These are phyloP conservation scores for Epistrophe grossulariae DNA, from an alignment of 2,888 invertebrate species.

Conservation along the genomic window DNA sequence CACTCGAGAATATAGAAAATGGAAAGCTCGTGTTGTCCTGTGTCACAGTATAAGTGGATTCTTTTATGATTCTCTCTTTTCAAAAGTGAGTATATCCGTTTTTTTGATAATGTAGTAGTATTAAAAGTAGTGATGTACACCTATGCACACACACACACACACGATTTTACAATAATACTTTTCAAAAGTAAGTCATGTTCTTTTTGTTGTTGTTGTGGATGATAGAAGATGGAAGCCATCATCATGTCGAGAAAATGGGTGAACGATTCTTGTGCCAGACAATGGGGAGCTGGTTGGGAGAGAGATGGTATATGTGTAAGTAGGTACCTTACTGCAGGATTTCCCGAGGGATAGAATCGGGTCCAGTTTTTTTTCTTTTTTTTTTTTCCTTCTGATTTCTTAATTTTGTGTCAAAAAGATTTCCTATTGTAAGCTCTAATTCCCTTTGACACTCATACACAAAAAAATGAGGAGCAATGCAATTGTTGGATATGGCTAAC, in stretches of 20 bases:
- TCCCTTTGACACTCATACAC: slow-evolving; percentile 3
- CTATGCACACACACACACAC: background rate
- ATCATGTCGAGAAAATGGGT: slow-evolving; percentile 39
- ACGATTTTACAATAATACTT: background rate
- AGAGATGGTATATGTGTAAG: background rate
- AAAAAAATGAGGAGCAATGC: background rate
- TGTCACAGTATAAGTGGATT: slow-evolving; percentile 59
- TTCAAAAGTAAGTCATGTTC: slow-evolving; percentile 62
- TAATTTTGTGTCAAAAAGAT: slow-evolving; percentile 51
- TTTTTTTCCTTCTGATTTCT: background rate
- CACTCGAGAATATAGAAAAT: slow-evolving; percentile 29
- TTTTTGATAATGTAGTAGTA: slow-evolving; percentile 1
- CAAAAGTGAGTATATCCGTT: slow-evolving; percentile 59
- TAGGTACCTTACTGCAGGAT: slow-evolving; percentile 22
- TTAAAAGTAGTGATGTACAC: slow-evolving; percentile 3
- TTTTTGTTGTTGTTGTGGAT: slow-evolving; percentile 17
- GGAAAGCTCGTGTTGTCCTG: slow-evolving; percentile 54
- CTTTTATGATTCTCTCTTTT: slow-evolving; percentile 13
- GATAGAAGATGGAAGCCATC: slow-evolving; percentile 60
- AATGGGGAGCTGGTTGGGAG: slow-evolving; percentile 28
- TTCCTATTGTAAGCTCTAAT: slow-evolving; percentile 22
- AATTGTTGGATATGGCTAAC: background rate
- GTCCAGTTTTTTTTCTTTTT: slow-evolving; percentile 29
- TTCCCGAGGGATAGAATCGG: slow-evolving; percentile 31
- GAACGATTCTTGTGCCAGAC: slow-evolving; percentile 55